Evolutionary conservation across 2,888 invertebrate species (phyloP).

Genomic region (Cataglyphis cursor): DNA sequence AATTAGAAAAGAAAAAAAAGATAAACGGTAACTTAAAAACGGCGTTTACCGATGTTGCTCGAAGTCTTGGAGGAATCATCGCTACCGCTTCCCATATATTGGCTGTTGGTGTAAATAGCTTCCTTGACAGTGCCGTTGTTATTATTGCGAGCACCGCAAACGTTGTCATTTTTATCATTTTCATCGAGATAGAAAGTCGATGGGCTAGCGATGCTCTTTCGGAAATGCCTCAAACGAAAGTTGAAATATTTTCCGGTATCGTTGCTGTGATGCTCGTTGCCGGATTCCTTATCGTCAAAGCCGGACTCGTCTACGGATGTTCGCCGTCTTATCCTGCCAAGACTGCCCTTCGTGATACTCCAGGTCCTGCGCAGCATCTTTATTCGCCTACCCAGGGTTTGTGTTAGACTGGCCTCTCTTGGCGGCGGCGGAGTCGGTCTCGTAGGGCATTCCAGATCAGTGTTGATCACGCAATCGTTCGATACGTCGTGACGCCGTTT

Average conservation of each 20-base stretch:
- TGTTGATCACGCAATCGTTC: slow-evolving; percentile 22
- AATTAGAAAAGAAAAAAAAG: not conserved
- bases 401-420: slow-evolving; percentile 81
- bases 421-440: slow-evolving; percentile 83
- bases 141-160: slow-evolving; percentile 19
- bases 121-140: slow-evolving; percentile 71
- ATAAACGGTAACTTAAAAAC: not conserved
- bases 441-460: slow-evolving; percentile 77
- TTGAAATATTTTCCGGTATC: slow-evolving; percentile 81
- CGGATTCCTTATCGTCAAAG: slow-evolving; percentile 62
- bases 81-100: slow-evolving; percentile 41
- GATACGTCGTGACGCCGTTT: slow-evolving; percentile 13
- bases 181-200: slow-evolving; percentile 85
- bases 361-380: slow-evolving; percentile 84
- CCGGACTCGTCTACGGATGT: slow-evolving; percentile 73
- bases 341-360: slow-evolving; percentile 85
- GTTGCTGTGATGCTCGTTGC: slow-evolving; percentile 64
- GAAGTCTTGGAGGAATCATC: slow-evolving; percentile 36
- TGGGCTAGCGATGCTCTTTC: slow-evolving; percentile 76
- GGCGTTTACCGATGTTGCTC: slow-evolving; percentile 29
- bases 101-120: slow-evolving; percentile 77
- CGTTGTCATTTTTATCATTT: slow-evolving; percentile 40
- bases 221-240: slow-evolving; percentile 80
- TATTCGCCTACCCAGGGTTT: slow-evolving; percentile 82
- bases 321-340: slow-evolving; percentile 82